Evolutionary conservation across 2,797 vertebrate genomes (phyloP).

Genomic region (Galago senegalensis): DNA sequence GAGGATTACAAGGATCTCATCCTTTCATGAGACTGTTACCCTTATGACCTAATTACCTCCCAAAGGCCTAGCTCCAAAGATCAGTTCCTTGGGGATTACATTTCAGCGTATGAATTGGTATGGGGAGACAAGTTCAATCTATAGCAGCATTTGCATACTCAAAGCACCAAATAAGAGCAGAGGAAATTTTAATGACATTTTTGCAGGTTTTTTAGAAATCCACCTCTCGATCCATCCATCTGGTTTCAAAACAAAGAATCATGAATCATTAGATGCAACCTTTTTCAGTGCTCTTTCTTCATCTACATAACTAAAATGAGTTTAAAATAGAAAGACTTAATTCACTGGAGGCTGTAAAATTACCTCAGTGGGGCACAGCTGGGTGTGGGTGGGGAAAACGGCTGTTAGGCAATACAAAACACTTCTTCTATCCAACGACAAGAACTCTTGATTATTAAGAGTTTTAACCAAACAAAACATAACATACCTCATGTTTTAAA

Average conservation of each 20-base stretch:
- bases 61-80: not conserved
- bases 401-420: not conserved
- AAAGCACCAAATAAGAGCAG: not conserved
- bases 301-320: not conserved
- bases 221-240: not conserved
- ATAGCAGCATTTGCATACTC: not conserved
- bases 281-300: not conserved
- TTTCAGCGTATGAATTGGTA: not conserved
- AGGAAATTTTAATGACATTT: not conserved
- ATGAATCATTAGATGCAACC: not conserved
- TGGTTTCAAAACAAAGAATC: conserved; percentile 8
- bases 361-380: not conserved
- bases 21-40: not conserved
- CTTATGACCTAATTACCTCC: not conserved
- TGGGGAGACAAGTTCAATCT: too few species aligned
- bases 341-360: not conserved
- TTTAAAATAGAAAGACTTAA: not conserved
- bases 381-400: fast-evolving
- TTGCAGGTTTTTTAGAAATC: conserved; percentile 6
- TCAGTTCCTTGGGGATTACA: not conserved
- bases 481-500: conserved; percentile 97
- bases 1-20: not conserved
- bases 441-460: not conserved
- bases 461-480: conserved; percentile 38
- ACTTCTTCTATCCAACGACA: not conserved